Conservation (phyloP, 1,140 invertebrate genomes). For the Eciton burchellii region DNA sequence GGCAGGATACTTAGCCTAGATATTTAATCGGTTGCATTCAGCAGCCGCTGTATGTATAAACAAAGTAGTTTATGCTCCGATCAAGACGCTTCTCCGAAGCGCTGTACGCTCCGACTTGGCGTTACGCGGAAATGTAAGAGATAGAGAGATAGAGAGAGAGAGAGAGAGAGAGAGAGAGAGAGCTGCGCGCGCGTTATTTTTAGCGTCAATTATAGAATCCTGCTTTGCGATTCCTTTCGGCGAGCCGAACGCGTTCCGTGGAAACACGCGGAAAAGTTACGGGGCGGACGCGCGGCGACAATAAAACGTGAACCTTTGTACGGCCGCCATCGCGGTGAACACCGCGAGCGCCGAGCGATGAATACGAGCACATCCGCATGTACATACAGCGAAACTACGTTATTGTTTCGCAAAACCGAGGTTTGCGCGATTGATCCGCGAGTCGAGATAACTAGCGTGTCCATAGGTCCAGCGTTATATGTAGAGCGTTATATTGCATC, state of each 20-base stretch:
- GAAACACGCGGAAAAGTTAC: slow-evolving; percentile 23
- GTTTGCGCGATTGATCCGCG: slow-evolving; percentile 52
- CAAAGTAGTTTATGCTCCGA: slow-evolving; percentile 1
- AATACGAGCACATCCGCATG: slow-evolving; percentile 47
- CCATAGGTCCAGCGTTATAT: slow-evolving; percentile 32
- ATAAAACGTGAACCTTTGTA: slow-evolving; percentile 54
- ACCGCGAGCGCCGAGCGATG: slow-evolving; percentile 39
- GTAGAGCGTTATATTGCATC: slow-evolving; percentile 10
- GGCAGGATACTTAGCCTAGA: slow-evolving; percentile 23
- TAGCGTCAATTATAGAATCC: background rate
- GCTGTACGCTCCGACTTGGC: background rate
- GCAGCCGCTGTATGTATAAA: slow-evolving; percentile 27
- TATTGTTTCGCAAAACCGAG: slow-evolving; percentile 61
- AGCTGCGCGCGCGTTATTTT: background rate
- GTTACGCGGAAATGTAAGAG: background rate
- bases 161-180: no score
- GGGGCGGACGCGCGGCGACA: slow-evolving; percentile 8
- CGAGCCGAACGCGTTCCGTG: background rate
- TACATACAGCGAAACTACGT: slow-evolving; percentile 62
- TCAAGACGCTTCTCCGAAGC: background rate
- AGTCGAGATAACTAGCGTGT: slow-evolving; percentile 60
- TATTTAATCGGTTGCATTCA: slow-evolving; percentile 29
- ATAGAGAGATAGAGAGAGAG: no score
- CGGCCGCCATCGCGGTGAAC: slow-evolving; percentile 50
- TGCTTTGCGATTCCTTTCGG: slow-evolving; percentile 27